Conservation (phyloP, 2,888 invertebrate genomes). For the Gymnosoma rotundatum region DNA sequence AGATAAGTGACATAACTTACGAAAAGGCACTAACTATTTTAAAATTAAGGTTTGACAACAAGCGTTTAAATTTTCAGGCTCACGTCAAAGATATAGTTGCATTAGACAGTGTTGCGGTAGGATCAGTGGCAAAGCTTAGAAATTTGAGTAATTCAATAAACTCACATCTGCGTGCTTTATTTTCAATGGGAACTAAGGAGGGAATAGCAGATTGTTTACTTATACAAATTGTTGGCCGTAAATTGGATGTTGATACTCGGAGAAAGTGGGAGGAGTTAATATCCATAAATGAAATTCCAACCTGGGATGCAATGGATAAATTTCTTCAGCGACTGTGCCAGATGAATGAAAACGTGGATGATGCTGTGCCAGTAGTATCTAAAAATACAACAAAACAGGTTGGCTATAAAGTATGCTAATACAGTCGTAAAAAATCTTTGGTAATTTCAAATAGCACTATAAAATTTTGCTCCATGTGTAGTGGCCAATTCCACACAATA, state of each 20-base stretch:
- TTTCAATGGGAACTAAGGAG: constrained; percentile 52
- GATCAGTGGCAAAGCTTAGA: constrained; percentile 47
- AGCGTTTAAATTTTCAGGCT: constrained; percentile 58
- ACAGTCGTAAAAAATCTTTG: constrained; percentile 11
- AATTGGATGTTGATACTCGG: too few relatives aligned
- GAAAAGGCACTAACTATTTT: not conserved
- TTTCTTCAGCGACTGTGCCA: too few relatives aligned
- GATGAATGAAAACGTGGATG: too few relatives aligned
- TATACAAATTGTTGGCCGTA: constrained; percentile 41
- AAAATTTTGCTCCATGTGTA: not conserved
- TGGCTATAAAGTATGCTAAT: constrained; percentile 4
- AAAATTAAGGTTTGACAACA: not conserved
- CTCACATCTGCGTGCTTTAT: constrained; percentile 56
- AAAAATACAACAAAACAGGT: constrained; percentile 33
- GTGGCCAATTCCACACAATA: not conserved
- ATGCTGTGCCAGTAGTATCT: too few relatives aligned
- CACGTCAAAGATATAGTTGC: constrained; percentile 57
- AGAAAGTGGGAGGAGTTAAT: too few relatives aligned
- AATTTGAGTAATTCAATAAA: too few relatives aligned
- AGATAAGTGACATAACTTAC: too few relatives aligned
- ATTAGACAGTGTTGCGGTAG: constrained; percentile 44
- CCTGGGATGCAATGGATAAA: too few relatives aligned
- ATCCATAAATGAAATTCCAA: too few relatives aligned
- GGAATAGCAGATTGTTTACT: constrained; percentile 56
- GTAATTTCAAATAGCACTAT: not conserved